Evolutionary conservation across 2,888 invertebrate genomes (phyloP).

Genomic region (Biston stratarius): DNA sequence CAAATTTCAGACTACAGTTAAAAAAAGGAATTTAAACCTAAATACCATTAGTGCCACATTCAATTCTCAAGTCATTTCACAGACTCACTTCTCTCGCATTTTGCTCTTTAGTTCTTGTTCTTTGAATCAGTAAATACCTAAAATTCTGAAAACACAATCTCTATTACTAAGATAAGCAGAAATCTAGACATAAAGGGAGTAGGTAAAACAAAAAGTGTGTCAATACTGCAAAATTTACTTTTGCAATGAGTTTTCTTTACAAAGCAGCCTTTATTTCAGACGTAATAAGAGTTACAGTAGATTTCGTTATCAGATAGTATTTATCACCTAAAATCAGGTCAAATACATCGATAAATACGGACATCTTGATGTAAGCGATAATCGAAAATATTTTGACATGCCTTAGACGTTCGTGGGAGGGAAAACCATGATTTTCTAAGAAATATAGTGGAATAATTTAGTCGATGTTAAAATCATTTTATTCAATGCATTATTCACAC

Average conservation of each 20-base stretch:
- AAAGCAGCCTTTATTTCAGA: conserved; percentile 51
- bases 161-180: conserved; percentile 29
- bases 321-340: conserved; percentile 70
- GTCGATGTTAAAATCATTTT: not conserved
- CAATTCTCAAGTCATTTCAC: too few relatives aligned
- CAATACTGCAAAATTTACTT: conserved; percentile 54
- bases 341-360: conserved; percentile 67
- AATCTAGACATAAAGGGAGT: conserved; percentile 61
- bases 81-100: too few relatives aligned
- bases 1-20: too few relatives aligned
- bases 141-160: conserved; percentile 31
- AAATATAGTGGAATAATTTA: not conserved
- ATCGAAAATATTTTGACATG: conserved; percentile 28
- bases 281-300: conserved; percentile 43
- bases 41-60: too few relatives aligned
- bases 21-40: too few relatives aligned
- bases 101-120: not conserved
- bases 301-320: conserved; percentile 62
- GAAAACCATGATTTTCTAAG: not conserved
- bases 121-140: conserved; percentile 7
- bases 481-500: not conserved
- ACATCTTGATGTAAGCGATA: conserved; percentile 52
- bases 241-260: conserved; percentile 37
- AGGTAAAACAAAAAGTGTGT: conserved; percentile 62
- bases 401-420: conserved; percentile 1